Conservation (phyloP, 2,113 vertebrate species). For the Protobothrops mucrosquamatus region DNA sequence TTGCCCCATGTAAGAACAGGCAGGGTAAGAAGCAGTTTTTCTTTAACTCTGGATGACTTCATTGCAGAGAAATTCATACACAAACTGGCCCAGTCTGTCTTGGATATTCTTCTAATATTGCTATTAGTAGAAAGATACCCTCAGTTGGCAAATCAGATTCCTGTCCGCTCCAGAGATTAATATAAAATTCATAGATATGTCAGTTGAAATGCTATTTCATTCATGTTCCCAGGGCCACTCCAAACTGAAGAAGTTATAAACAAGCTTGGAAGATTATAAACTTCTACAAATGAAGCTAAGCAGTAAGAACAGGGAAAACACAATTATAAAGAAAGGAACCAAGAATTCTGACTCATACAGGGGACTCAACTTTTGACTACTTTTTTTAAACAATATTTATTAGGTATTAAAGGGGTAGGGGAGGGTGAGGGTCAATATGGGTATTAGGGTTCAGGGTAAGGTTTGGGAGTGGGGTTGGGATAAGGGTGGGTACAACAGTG, state of each 20-base stretch:
- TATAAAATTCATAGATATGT: not conserved
- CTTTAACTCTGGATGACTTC: not conserved
- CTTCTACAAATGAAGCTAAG: not conserved
- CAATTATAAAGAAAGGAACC: not conserved
- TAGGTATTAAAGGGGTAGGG: too few relatives aligned
- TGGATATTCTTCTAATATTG: not conserved
- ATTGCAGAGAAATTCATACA: not conserved
- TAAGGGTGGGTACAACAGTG: too few relatives aligned
- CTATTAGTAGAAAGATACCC: not conserved
- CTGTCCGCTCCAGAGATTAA: not conserved
- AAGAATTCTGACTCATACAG: not conserved
- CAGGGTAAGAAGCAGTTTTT: not conserved
- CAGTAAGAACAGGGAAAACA: not conserved
- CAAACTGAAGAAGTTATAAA: not conserved
- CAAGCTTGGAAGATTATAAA: not conserved
- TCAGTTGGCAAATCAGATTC: not conserved
- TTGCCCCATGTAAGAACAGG: not conserved
- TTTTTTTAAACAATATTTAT: too few relatives aligned
- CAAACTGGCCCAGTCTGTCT: not conserved
- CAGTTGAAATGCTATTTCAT: not conserved
- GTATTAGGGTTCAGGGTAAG: too few relatives aligned
- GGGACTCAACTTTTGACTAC: not conserved
- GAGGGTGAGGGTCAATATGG: too few relatives aligned
- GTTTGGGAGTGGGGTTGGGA: too few relatives aligned
- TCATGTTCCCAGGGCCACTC: not conserved